Evolutionary conservation across 35 echinoderm and acorn worm species (phyloP), one percentile per base, ranked within the genome.

Genomic region (Stichopus chloronotus): DNA sequence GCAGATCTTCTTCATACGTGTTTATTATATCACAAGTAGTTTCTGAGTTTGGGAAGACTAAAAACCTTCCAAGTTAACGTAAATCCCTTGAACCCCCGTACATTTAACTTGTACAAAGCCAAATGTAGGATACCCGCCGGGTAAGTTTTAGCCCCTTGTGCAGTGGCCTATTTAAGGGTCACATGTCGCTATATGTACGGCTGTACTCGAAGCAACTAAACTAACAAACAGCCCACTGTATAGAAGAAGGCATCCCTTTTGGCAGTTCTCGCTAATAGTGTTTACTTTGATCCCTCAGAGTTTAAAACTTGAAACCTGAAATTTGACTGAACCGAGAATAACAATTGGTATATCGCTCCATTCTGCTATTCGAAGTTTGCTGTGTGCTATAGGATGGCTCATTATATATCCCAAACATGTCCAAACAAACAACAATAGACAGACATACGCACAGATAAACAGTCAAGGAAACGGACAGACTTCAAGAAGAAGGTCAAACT

Each of bases 151-250:
- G 55, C 82, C 55, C 57, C 82, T 85, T 58, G 82, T 58, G 82
- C 56, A 85, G 82, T 85, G 82, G 82, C 82, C 82, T 85, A 85
- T 58, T 85, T 85, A 58, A 58, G 82, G 82, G 82, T 85, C 82
- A 85, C 82, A 58, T 85, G 56, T 85, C 82, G 8, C 57, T 58
- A 85, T 25, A 9, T 85, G 57, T 16, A 85, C 55, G n/a, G 22
- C 56, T 85, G 20, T 56, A 85, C 16, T 6, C 82, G 54, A 58
- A 1, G 82, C 16, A 6, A 85, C 82, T 85, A 85, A 85, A 85
- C 82, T 21, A 85, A 59, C 82, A 85, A 85, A 85, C 55, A 85
- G n/a, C 12, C 6, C 9, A 85, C 2, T 21, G 81, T 53, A n/a
- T n/a, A 85, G n/a, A 56, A 57, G 20, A 19, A 21, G 55, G 55